Evolutionary conservation across 2,797 vertebrate genomes (phyloP), one percentile per base, ranked within the genome.

Genomic region (Lophius americanus): DNA sequence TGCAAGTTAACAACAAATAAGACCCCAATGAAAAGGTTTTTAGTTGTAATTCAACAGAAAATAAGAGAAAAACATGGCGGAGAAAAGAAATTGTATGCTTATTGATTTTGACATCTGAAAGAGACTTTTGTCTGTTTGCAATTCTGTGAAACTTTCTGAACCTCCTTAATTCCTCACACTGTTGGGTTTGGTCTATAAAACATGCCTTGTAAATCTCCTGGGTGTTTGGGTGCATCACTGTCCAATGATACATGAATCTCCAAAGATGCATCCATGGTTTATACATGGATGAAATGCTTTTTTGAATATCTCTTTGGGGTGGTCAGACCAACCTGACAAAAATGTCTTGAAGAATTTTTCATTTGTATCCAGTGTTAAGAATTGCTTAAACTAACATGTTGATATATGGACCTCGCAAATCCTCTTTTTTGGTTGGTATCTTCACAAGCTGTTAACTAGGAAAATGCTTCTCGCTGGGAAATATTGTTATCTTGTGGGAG

Each of bases 131-230:
- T 38, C 4, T 38, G 12, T 43, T 73, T 63, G 59, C n/a, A 56
- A 5, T 54, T 33, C 33, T 68, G 5, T 33, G 41, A 32, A 68
- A 46, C 36, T 32, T 6, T 39, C 7, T 4, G 0, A n/a, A 9
- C 67, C 74, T 82, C 73, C 79, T 70, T 54, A 73, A 79, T 81
- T 82, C 78, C 73, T 63, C 37, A 75, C 59, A 64, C 71, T 76
- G 64, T 47, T 81, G 43, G 39, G 5, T 13, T 8, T 4, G 62
- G 23, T 64, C 13, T 51, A 67, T 77, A 55, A 67, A 58, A 67
- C 53, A 51, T 13, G 36, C n/a, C 36, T n/a, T 23, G 48, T 50
- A 62, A 33, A 2, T 66, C 33, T 37, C 4, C 9, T 63, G 73
- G 82, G 82, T 76, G 72, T 70, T 9, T 4, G 23, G 14, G 4